Evolutionary conservation across 1,140 invertebrate species (phyloP), one percentile per base, ranked within the genome.

Genomic region (Hylyphantes graminicola): DNA sequence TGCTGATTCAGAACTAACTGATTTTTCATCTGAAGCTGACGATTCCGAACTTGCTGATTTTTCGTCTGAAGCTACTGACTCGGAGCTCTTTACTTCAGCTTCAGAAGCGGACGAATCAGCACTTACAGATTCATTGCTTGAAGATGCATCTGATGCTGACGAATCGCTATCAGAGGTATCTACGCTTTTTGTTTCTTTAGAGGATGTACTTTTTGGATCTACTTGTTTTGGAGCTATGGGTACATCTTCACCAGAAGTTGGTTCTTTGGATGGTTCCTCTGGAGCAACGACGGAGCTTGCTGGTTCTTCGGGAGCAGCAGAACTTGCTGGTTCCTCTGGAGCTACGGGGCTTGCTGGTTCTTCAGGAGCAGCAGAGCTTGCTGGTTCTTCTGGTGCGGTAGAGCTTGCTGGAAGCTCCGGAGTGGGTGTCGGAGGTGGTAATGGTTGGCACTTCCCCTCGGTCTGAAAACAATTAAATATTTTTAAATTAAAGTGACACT

Each of bases 341-440:
- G 53, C 75, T 19, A 61, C 57, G 17, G 75, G 59, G n/a, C n/a
- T n/a, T n/a, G n/a, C n/a, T n/a, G n/a, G n/a, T 10, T 51, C 48
- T 13, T 65, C 75, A 0, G 75, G 7, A 8, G 11, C 75, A 57
- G 59, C 61, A 1, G 9, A 13, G 11, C 15, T 65, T n/a, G 6
- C 48, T 10, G 75, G 59, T 8, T n/a, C 75, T 77, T 77, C 75
- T 51, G 75, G 48, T 7, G 15, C 75, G 21, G 15, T 10, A 4
- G 4, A 50, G 15, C 48, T 77, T 6, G 12, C 21, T 17, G 67
- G 67, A 50, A 51, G 17, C 61, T 75, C 50, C 64, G 75, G 75
- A 15, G 75, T 63, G n/a, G 51, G 12, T 50, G 76, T 79, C 7
- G 76, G 67, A 68, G 76, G 73, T 17, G 70, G 35, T 35, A 35